Evolutionary conservation across 2,797 vertebrate species (phyloP).

Genomic region (Holocentrus rufus): DNA sequence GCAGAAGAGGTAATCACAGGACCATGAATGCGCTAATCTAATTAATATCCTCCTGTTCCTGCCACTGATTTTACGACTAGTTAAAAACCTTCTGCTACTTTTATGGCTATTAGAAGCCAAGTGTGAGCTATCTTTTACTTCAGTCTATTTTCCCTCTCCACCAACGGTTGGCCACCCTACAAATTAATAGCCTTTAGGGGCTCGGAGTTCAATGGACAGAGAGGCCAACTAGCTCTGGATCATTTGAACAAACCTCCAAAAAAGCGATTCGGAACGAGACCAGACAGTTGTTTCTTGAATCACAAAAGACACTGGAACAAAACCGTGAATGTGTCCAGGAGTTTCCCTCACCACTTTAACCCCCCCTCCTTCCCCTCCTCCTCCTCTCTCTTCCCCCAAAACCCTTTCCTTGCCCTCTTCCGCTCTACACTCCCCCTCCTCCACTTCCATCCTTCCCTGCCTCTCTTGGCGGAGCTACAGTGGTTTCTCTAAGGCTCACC

Average conservation of each 20-base stretch:
- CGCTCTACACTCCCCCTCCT: constrained; percentile 53
- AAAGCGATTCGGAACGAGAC: constrained; percentile 53
- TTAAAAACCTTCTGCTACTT: constrained; percentile 85
- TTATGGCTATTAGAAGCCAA: constrained; percentile 81
- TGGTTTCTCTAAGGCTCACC: constrained; percentile 79
- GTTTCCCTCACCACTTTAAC: constrained; percentile 54
- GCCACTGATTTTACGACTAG: constrained; percentile 82
- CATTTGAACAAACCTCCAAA: constrained; percentile 40
- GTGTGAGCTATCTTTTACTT: constrained; percentile 77
- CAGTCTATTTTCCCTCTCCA: constrained; percentile 65
- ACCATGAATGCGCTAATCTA: constrained; percentile 82
- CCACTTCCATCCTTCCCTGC: constrained; percentile 58
- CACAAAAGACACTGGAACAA: constrained; percentile 4
- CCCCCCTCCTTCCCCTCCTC: constrained; percentile 34
- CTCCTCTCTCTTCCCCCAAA: constrained; percentile 37
- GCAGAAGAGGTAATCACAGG: constrained; percentile 81
- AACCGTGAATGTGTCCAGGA: constrained; percentile 48
- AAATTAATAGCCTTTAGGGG: constrained; percentile 70
- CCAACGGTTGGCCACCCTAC: constrained; percentile 70
- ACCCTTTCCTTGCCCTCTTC: constrained; percentile 52
- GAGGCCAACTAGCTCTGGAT: constrained; percentile 49
- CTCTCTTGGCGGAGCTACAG: constrained; percentile 76
- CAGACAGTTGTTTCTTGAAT: constrained; percentile 32
- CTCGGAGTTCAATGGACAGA: constrained; percentile 48
- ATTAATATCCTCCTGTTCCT: constrained; percentile 81